A percentile compares a stretch with the other conserved stretches of the same genome.
These are phyloP conservation scores for Channallabes apus DNA, from an alignment of 2,797 vertebrate species.

Conservation along the genomic window DNA sequence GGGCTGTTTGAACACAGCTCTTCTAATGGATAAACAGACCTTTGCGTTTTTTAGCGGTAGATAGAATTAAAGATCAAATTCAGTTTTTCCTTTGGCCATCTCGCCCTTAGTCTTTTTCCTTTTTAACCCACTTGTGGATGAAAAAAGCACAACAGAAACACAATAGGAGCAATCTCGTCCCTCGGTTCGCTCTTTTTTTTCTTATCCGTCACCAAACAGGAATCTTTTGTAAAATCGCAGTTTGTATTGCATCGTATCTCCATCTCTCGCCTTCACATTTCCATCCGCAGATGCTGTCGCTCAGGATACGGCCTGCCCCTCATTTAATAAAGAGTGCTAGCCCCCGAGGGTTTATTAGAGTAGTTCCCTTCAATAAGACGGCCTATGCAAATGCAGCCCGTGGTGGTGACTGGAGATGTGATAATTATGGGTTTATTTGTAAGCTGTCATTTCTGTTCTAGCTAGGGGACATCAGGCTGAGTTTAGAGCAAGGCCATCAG, in stretches of 20 bases:
- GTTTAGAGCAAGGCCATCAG: constrained; percentile 78
- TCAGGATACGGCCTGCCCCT: constrained; percentile 54
- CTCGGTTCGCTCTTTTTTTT: constrained; percentile 68
- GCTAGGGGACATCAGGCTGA: constrained; percentile 83
- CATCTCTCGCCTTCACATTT: constrained; percentile 40
- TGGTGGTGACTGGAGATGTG: constrained; percentile 75
- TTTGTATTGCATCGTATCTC: constrained; percentile 63
- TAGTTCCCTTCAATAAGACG: constrained; percentile 70
- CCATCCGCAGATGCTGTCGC: constrained; percentile 48
- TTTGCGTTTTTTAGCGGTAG: constrained; percentile 80
- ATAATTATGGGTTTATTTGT: constrained; percentile 88
- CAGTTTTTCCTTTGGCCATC: constrained; percentile 68
- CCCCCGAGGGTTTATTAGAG: constrained; percentile 74
- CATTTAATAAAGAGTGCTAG: constrained; percentile 69
- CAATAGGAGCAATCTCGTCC: constrained; percentile 76
- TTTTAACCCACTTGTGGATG: constrained; percentile 73
- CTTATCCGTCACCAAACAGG: constrained; percentile 71
- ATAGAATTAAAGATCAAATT: constrained; percentile 81
- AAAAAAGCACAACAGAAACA: constrained; percentile 67
- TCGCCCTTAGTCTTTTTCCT: constrained; percentile 48
- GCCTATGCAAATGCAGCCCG: constrained; percentile 79
- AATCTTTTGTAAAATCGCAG: constrained; percentile 60
- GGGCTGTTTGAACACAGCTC: constrained; percentile 66
- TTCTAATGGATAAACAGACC: constrained; percentile 80
- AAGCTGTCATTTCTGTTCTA: constrained; percentile 83